A percentile compares a stretch with the other conserved stretches of the same genome.
Evolutionary conservation across 2,888 invertebrate species (phyloP).

Genomic region (Acleris emargana): DNA sequence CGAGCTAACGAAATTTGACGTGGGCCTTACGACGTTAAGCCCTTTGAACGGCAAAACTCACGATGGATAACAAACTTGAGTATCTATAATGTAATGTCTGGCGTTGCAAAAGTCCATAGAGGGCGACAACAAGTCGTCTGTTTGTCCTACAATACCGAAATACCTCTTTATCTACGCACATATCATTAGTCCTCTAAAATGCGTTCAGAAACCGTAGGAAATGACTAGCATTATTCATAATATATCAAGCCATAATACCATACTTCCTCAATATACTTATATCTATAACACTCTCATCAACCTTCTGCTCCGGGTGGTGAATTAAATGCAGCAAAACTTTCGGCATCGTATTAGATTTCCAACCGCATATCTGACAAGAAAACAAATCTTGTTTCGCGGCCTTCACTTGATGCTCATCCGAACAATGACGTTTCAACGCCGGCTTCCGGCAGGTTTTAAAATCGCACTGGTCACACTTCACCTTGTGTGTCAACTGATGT

Average conservation of each 20-base stretch:
- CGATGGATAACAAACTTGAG: too few relatives aligned
- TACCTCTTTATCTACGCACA: too few relatives aligned
- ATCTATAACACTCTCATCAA: slow-evolving; percentile 54
- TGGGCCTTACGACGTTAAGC: too few relatives aligned
- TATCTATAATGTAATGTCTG: too few relatives aligned
- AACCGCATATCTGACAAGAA: slow-evolving; percentile 55
- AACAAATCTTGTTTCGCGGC: slow-evolving; percentile 43
- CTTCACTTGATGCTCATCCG: slow-evolving; percentile 35
- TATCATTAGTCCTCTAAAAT: too few relatives aligned
- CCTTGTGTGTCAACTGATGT: slow-evolving; percentile 28
- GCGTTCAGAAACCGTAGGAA: too few relatives aligned
- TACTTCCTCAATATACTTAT: slow-evolving; percentile 48
- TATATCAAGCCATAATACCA: slow-evolving; percentile 47
- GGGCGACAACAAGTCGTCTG: too few relatives aligned
- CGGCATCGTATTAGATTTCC: slow-evolving; percentile 51
- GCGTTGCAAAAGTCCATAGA: too few relatives aligned
- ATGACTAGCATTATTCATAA: too few relatives aligned
- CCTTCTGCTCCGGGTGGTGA: slow-evolving; percentile 65
- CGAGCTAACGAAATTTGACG: too few relatives aligned
- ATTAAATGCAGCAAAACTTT: slow-evolving; percentile 67
- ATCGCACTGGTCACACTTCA: slow-evolving; percentile 44
- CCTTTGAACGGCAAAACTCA: too few relatives aligned
- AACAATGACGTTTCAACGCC: slow-evolving; percentile 41
- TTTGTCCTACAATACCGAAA: too few relatives aligned
- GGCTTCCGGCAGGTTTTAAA: slow-evolving; percentile 39